Evolutionary conservation across 2,888 invertebrate genomes (phyloP), one percentile per base, ranked within the genome.

Genomic region (Gymnocheta viridis): DNA sequence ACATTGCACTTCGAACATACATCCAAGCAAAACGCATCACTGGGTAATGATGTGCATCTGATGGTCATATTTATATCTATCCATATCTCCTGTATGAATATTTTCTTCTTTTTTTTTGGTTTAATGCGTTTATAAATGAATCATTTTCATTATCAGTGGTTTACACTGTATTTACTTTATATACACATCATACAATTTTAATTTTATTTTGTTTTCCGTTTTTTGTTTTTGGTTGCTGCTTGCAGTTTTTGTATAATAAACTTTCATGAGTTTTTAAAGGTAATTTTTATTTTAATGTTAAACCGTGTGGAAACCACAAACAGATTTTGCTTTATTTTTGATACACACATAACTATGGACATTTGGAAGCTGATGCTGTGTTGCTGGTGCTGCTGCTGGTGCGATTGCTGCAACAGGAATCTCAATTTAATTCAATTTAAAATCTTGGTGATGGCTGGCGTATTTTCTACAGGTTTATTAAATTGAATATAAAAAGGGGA

Each of bases 121-220:
- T 76, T 72, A 64, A 66, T 51, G 22, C 56, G 47, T 17, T 22
- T 66, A 72, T 73, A 60, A 78, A 85, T 85, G 79, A 74, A 82
- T 82, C 82, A 85, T 82, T 66, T 82, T 82, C 74, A 83, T 91
- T 91, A 91, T 91, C 91, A 89, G 90, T 89, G 89, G 88, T 91
- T 91, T 91, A 91, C 91, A 90, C 89, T 89, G 89, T 91, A 90
- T 90, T 91, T 91, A 89, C 90, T 90, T 89, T 89, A 89, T 83
- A 78, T 54, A 81, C 66, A 77, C 51, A 81, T 64, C 51, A 58
- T 6, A 73, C 60, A 62, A 35, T 19, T 60, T 38, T 49, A 62
- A 49, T 74, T 74, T 74, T 22, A 22, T 64, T 74, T 54, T 74
- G 9, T 27, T 38, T 27, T 51, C 24, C n/a, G 41, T 44, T 47